Percentiles rank a stretch among this genome's conserved stretches.
phyloP scores from a whole-genome alignment of 2,797 vertebrate species.

The Adelosebastes latens region DNA sequence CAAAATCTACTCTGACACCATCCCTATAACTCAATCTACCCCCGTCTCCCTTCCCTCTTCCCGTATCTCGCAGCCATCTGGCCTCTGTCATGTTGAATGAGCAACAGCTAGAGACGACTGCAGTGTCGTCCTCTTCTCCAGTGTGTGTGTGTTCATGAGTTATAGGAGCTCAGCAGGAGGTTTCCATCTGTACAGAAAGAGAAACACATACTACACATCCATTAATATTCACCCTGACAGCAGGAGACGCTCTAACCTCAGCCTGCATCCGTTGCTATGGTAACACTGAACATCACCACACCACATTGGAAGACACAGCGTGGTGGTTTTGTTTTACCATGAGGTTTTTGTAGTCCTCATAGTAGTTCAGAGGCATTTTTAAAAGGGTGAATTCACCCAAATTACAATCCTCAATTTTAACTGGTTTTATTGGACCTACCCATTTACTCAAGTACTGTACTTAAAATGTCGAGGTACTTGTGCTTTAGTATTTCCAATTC shows the following conservation, averaged over 20 bases:
- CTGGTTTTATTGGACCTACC: not conserved
- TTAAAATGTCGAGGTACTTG: not conserved
- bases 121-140: not conserved
- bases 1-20: constrained; percentile 66
- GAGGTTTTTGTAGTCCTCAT: not conserved
- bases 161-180: constrained; percentile 33
- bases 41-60: constrained; percentile 7
- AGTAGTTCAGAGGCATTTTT: not conserved
- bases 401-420: not conserved
- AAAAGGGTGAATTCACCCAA: not conserved
- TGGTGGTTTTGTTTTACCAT: not conserved
- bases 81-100: constrained; percentile 63
- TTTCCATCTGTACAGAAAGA: constrained; percentile 40
- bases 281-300: not conserved
- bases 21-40: constrained; percentile 58
- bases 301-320: not conserved
- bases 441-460: not conserved
- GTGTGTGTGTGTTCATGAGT: not conserved
- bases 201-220: constrained; percentile 14
- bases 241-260: constrained; percentile 15
- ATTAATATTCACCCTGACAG: constrained; percentile 46
- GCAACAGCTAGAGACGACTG: constrained; percentile 38
- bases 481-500: not conserved
- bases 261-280: constrained; percentile 34
- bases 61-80: constrained; percentile 56